Base-by-base conservation (phyloP, 2,888 invertebrate species). In the Stomorhina lunata region DNA sequence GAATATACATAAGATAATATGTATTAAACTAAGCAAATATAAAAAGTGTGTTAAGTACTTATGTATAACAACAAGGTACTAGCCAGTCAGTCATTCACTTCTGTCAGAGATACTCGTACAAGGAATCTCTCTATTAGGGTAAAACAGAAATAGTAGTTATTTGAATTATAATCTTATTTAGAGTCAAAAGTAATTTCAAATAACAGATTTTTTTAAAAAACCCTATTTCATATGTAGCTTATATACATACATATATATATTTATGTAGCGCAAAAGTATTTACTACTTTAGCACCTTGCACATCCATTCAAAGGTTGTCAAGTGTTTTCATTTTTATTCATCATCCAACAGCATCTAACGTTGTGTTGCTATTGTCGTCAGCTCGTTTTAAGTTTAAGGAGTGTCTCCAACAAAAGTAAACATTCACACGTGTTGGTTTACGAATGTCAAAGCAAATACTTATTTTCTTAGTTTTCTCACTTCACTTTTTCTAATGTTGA, bases 371-470 rank as follows among this genome's bases (percentile, higher is more conserved):
- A 7, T 32, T 4, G n/a, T 63, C 12, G 3, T 22, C 34, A 50
- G 34, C 57, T 71, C 10, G 20, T 71, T 43, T 68, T 37, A 34
- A 69, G 48, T 76, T 68, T 43, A 43, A 63, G 25, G 9, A 69
- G 57, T 69, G 63, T 75, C 80, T 75, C 27, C 1, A 34, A 57
- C 34, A 40, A 78, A 48, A 17, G 10, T 20, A 57, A 37, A 61
- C n/a, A 61, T 29, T 48, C 72, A 66, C 76, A 76, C 65, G 63
- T 76, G 80, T 55, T 77, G 76, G 76, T 17, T 76, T 69, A 43
- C 43, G 40, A 34, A 40, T 72, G 78, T 69, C 69, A 78, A 57
- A 68, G 63, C 55, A 73, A 75, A 81, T 65, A 63, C 48, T 20
- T 40, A 63, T 50, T 78, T 78, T 65, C 50, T n/a, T 29, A 20